These are phyloP conservation scores for Arothron firmamentum DNA, from an alignment of 2,113 vertebrate genomes.

Conservation along the genomic window DNA sequence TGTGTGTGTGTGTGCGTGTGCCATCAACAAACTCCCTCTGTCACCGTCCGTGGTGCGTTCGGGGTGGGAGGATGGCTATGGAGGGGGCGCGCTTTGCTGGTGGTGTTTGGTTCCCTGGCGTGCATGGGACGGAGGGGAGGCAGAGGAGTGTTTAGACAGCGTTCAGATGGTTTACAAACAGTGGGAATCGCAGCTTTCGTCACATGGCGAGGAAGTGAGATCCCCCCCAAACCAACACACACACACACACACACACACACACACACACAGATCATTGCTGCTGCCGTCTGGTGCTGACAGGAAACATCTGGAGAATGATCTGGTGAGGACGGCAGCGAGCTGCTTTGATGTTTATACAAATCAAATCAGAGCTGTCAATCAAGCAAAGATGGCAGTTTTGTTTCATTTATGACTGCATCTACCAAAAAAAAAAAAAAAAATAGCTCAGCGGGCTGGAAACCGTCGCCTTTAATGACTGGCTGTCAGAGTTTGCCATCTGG, in stretches of 20 bases:
- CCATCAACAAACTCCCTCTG: conserved; percentile 44
- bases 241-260: neutral
- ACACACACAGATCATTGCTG: neutral
- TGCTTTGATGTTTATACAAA: neutral
- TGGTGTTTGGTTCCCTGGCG: conserved; percentile 47
- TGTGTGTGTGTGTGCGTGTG: neutral
- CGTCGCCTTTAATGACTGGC: no score
- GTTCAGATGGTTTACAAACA: conserved; percentile 76
- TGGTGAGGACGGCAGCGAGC: conserved; percentile 5
- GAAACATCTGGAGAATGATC: conserved; percentile 71
- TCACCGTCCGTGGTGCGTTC: conserved; percentile 4
- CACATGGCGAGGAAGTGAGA: conserved; percentile 43
- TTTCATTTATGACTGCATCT: no score
- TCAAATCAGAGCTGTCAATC: no score
- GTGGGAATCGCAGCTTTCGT: conserved; percentile 50
- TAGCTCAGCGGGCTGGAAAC: no score
- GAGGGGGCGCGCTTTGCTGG: conserved; percentile 25
- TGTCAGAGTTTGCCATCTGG: no score
- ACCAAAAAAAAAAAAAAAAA: no score
- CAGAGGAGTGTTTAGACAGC: conserved; percentile 73
- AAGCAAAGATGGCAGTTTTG: no score
- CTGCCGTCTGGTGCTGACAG: conserved; percentile 47
- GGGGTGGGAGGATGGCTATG: neutral
- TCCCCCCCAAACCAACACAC: conserved; percentile 1
- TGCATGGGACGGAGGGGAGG: conserved; percentile 57